phyloP scores from a whole-genome alignment of 2,888 invertebrate species.

The Bhutanitis thaidina region DNA sequence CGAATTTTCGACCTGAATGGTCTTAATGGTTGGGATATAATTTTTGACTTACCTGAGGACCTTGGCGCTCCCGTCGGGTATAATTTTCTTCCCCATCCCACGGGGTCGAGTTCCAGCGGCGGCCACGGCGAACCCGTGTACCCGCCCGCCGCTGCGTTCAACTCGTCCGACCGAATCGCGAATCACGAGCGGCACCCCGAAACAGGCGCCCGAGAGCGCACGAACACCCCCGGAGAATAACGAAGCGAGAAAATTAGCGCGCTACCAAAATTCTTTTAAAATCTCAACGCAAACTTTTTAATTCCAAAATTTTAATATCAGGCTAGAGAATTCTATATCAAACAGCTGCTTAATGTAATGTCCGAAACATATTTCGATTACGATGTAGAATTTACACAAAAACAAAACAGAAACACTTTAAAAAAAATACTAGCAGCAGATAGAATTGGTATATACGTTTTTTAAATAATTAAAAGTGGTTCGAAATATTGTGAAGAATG shows the following conservation, averaged over 20 bases:
- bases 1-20: too few relatives aligned
- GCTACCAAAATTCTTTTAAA: slow-evolving; percentile 25
- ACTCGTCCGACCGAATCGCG: slow-evolving; percentile 89
- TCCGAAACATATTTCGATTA: neutral
- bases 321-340: neutral
- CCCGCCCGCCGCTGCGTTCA: slow-evolving; percentile 85
- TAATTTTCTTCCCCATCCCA: slow-evolving; percentile 89
- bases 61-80: slow-evolving; percentile 86
- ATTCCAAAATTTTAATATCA: neutral
- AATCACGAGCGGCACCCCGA: slow-evolving; percentile 58
- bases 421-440: neutral
- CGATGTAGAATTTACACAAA: slow-evolving; percentile 2
- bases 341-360: neutral
- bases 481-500: slow-evolving; percentile 2
- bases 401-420: slow-evolving; percentile 3
- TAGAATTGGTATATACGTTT: neutral
- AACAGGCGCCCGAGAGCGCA: slow-evolving; percentile 58
- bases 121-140: slow-evolving; percentile 91
- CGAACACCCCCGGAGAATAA: slow-evolving; percentile 52
- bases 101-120: slow-evolving; percentile 86
- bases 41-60: slow-evolving; percentile 70
- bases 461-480: neutral
- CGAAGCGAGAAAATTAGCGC: slow-evolving; percentile 35
- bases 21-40: too few relatives aligned
- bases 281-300: slow-evolving; percentile 4